Evolutionary conservation across 2,797 vertebrate genomes (phyloP), one percentile per base, ranked within the genome.

Genomic region (Psittacula echo): DNA sequence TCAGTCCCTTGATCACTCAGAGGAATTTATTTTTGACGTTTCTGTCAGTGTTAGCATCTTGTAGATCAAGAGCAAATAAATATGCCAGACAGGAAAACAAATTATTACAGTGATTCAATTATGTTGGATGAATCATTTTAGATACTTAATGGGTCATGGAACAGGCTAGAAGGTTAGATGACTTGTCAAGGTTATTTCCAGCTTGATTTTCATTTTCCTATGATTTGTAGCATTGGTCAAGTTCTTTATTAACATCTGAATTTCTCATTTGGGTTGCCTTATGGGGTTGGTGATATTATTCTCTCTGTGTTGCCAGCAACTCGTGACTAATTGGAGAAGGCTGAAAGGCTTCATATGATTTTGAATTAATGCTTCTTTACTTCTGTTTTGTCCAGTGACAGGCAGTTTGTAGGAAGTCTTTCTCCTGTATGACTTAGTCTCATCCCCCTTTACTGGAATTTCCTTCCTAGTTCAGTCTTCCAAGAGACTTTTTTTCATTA

Each of bases 151-250:
- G 61, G 81, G 66, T 66, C 16, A n/a, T 27, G 19, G 48, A 84
- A 48, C 5, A 37, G 22, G 18, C 45, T 87, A 71, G 62, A 67
- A 85, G 81, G 34, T 78, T 42, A 75, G 44, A 47, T 51, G 44
- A 67, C 48, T 54, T 78, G 66, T 64, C 62, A 78, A 82, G 85
- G 78, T 91, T 93, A 78, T 68, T 92, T 93, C 27, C 44, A 89
- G 12, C 10, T 81, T 24, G 17, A 84, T 78, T 72, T 89, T 84
- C 23, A 7, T 74, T 88, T 78, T 74, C 34, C 24, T 81, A 1
- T 71, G 24, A 78, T 75, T 80, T 87, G 32, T 73, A 85, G 15
- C 42, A 50, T 67, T 53, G 71, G 16, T 79, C 26, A 78, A 67
- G 11, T 60, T 92, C 67, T 51, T 50, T 24, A 62, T 68, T 45